Percentiles rank a stretch among this genome's conserved stretches.
Conservation (phyloP, 1,140 invertebrate species). For the Drosophila saltans region DNA sequence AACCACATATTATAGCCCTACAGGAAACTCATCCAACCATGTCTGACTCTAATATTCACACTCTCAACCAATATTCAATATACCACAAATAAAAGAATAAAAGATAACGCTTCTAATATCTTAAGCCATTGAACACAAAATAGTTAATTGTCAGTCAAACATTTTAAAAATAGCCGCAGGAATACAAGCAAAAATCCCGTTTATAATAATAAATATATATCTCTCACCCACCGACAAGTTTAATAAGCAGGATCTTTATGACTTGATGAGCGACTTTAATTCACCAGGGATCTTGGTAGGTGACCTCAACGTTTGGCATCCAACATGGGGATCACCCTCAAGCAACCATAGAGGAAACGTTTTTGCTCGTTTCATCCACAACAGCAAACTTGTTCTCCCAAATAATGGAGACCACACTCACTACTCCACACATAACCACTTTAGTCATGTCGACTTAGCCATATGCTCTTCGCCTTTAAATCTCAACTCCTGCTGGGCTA, state of each 20-base stretch:
- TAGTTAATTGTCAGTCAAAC: neutral
- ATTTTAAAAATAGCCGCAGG: constrained; percentile 6
- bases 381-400: neutral
- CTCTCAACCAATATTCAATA: constrained; percentile 4
- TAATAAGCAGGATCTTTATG: neutral
- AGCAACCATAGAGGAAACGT: no score
- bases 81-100: constrained; percentile 1
- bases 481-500: constrained; percentile 5
- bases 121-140: constrained; percentile 9
- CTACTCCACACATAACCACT: constrained; percentile 17
- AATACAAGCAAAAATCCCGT: constrained; percentile 8
- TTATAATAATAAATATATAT: neutral
- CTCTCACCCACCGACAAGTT: no score
- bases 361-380: no score
- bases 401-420: constrained; percentile 23
- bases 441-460: constrained; percentile 13
- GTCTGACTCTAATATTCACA: neutral
- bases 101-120: neutral
- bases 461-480: constrained; percentile 7
- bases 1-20: neutral
- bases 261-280: neutral
- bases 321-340: no score
- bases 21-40: constrained; percentile 6
- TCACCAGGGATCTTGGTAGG: constrained; percentile 2
- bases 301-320: constrained; percentile 18